phyloP scores from a whole-genome alignment of 2,888 invertebrate species.

The Plutella xylostella region DNA sequence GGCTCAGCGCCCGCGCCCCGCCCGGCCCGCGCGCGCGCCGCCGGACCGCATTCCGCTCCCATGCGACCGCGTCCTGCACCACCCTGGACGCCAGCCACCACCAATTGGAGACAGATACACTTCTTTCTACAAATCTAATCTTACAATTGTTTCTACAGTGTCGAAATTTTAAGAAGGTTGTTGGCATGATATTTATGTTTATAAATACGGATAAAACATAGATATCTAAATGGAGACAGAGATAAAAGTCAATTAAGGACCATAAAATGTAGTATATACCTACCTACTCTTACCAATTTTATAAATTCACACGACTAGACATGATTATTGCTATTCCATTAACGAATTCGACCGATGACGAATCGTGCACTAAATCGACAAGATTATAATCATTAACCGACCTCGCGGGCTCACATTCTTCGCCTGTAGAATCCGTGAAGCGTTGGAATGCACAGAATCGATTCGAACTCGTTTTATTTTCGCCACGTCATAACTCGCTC shows the following conservation, averaged over 20 bases:
- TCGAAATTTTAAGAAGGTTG: too few species aligned
- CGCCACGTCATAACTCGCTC: constrained; percentile 64
- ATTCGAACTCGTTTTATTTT: constrained; percentile 64
- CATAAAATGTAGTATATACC: too few species aligned
- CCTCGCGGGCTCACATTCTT: constrained; percentile 54
- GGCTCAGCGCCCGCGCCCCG: constrained; percentile 31
- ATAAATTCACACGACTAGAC: neutral
- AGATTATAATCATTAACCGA: constrained; percentile 63
- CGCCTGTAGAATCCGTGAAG: constrained; percentile 50
- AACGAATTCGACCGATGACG: constrained; percentile 65
- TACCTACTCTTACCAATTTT: too few species aligned
- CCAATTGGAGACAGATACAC: neutral
- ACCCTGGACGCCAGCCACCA: constrained; percentile 26
- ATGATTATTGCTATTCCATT: constrained; percentile 50
- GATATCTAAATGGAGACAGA: too few species aligned
- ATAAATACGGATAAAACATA: too few species aligned
- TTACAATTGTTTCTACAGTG: too few species aligned
- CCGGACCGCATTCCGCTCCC: constrained; percentile 68
- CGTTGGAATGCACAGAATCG: constrained; percentile 63
- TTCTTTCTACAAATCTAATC: too few species aligned
- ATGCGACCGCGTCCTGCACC: constrained; percentile 58
- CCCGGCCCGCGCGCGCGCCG: constrained; percentile 22
- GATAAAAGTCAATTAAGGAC: too few species aligned
- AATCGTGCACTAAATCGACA: constrained; percentile 62
- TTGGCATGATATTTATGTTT: too few species aligned